These are phyloP conservation scores for Merodon equestris DNA, from an alignment of 2,888 invertebrate genomes.

Conservation along the genomic window DNA sequence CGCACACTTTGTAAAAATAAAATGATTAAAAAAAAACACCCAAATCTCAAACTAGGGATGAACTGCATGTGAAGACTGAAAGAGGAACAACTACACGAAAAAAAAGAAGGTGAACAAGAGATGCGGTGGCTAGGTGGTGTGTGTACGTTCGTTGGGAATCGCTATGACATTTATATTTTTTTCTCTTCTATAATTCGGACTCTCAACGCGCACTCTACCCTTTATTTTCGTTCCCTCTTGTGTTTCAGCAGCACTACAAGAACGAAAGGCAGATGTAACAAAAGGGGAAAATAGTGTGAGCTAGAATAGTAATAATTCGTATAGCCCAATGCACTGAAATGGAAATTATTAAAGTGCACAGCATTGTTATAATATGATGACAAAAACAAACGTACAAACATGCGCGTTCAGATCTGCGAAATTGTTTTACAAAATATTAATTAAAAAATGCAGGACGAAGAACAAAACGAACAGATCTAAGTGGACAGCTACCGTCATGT, in stretches of 20 bases:
- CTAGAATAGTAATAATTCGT: conserved; percentile 5
- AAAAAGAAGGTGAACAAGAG: conserved; percentile 44
- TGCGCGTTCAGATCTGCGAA: too few relatives aligned
- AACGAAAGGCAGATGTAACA: too few relatives aligned
- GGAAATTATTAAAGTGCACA: conserved; percentile 21
- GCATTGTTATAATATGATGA: conserved; percentile 25
- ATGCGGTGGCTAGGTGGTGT: conserved; percentile 49
- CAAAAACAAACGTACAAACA: not conserved
- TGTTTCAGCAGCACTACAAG: too few relatives aligned
- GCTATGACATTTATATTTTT: conserved; percentile 49
- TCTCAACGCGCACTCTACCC: too few relatives aligned
- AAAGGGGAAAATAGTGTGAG: too few relatives aligned
- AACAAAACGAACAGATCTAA: too few relatives aligned
- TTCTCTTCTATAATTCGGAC: not conserved
- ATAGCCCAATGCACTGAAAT: conserved; percentile 20
- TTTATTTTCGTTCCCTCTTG: too few relatives aligned
- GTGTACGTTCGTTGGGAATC: conserved; percentile 30
- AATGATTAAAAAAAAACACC: conserved; percentile 6
- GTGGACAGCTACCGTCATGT: too few relatives aligned
- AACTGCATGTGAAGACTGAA: conserved; percentile 14
- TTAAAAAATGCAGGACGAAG: too few relatives aligned
- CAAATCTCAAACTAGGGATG: conserved; percentile 17
- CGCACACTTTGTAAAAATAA: conserved; percentile 40
- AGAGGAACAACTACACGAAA: conserved; percentile 14
- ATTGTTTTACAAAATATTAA: too few relatives aligned